Evolutionary conservation across 2,113 vertebrate species (phyloP), one percentile per base, ranked within the genome.

Genomic region (Oryzias woworae): DNA sequence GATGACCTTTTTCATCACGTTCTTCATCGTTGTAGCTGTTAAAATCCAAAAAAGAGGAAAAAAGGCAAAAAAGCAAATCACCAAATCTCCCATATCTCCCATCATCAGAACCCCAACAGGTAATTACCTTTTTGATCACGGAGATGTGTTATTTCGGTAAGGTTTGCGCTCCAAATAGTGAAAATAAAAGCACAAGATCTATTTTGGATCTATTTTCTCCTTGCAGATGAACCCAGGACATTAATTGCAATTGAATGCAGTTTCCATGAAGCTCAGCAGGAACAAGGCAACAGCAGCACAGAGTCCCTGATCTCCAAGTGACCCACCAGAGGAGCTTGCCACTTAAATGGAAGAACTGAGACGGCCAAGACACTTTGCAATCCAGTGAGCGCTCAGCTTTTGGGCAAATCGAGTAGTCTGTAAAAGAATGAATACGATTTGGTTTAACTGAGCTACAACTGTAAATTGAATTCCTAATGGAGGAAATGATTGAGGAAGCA

Each of bases 221-320:
- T 51, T 16, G 20, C 49, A 80, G 77, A 79, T 43, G 87, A 85
- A 0, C 67, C 73, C 1, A 57, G 22, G 23, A 81, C 88, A n/a
- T 75, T 85, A 49, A 71, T 85, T 0, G 75, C 62, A 6, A 88
- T 94, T 2, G 95, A 95, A 14, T 95, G 93, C 49, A 96, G 93
- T 51, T 96, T 91, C 69, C 91, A 80, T 1, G 95, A 93, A 53
- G 94, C 96, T 0, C 90, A 96, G 62, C 95, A 97, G 58, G 96
- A 98, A 52, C 90, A 95, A 28, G 91, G 90, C 15, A 87, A 93
- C 17, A 87, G 93, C 91, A 73, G 93, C 81, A 69, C 53, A 2
- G 88, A 90, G 62, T 87, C 88, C 0, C 50, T 91, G 15, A 43
- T 15, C 52, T 85, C 85, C 14, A 76, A 86, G 26, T 81, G 81